A percentile compares a stretch with the other conserved stretches of the same genome.
Conservation (phyloP, 2,797 vertebrate genomes). For the Myioborus miniatus region DNA sequence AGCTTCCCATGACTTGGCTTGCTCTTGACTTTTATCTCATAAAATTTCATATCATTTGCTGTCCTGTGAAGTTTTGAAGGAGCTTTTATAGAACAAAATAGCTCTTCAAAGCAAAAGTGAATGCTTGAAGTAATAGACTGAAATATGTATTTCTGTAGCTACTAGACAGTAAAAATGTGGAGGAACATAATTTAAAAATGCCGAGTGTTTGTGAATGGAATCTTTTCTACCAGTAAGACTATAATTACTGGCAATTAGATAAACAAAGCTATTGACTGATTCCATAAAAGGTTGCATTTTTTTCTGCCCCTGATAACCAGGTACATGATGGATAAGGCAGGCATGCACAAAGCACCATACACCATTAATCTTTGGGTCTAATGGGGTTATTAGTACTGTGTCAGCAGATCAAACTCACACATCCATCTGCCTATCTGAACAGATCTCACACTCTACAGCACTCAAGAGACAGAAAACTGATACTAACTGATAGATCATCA, state of each 20-base stretch:
- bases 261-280: neutral
- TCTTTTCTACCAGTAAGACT: neutral
- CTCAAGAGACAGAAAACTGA: constrained; percentile 38
- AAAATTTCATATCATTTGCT: neutral
- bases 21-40: neutral
- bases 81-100: neutral
- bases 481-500: neutral
- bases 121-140: neutral
- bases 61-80: neutral
- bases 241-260: neutral
- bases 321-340: neutral
- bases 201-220: neutral
- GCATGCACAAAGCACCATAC: neutral
- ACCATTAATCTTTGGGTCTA: constrained; percentile 17
- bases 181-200: neutral
- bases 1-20: neutral
- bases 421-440: constrained; percentile 24
- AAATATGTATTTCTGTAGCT: neutral
- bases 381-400: constrained; percentile 18
- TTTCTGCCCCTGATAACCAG: neutral
- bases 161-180: neutral
- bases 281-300: neutral
- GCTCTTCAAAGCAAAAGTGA: neutral
- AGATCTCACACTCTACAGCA: neutral
- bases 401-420: constrained; percentile 22